These are phyloP conservation scores for Hemitrygon akajei DNA, from an alignment of 2,797 vertebrate genomes.

Conservation along the genomic window DNA sequence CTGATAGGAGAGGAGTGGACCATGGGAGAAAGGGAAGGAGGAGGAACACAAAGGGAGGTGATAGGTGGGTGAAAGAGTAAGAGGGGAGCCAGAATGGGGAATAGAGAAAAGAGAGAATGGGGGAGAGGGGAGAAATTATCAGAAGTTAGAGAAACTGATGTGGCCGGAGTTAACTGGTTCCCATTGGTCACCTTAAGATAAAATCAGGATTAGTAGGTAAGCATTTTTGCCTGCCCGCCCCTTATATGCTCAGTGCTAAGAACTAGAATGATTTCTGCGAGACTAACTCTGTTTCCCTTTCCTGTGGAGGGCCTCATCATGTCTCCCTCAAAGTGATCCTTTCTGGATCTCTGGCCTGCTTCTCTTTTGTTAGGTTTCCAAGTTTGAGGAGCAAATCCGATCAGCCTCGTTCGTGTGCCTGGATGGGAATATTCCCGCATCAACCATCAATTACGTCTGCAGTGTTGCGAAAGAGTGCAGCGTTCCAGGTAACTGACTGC, in stretches of 20 bases:
- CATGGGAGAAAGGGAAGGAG: too few species aligned
- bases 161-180: neutral
- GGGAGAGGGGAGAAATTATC: too few species aligned
- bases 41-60: too few species aligned
- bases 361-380: conserved; percentile 64
- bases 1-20: too few species aligned
- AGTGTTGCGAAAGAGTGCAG: conserved; percentile 61
- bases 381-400: conserved; percentile 67
- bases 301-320: neutral
- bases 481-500: conserved; percentile 59
- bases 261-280: neutral
- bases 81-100: too few species aligned
- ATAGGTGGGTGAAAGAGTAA: too few species aligned
- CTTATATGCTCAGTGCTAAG: neutral
- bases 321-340: neutral
- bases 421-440: conserved; percentile 76
- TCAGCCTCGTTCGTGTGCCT: conserved; percentile 70
- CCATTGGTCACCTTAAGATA: neutral
- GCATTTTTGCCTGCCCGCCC: neutral
- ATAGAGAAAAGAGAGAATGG: too few species aligned
- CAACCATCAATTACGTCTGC: conserved; percentile 77
- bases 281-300: neutral
- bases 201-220: neutral
- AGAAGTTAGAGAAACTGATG: too few species aligned
- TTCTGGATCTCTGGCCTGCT: neutral